phyloP scores from a whole-genome alignment of 2,888 invertebrate species.

The Nomada fabriciana region DNA sequence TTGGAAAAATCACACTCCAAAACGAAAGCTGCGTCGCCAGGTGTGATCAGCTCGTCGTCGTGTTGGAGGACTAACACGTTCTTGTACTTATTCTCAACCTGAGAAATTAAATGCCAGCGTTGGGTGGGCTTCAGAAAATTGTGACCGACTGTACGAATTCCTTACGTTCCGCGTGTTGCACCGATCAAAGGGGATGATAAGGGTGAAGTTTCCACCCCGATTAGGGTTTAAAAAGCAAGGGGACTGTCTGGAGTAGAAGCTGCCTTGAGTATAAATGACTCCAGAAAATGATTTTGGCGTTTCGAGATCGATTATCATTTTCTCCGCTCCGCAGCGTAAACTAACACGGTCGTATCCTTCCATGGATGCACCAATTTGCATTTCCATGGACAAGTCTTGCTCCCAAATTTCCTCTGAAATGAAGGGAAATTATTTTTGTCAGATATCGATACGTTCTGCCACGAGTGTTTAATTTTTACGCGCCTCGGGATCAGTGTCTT shows the following conservation, averaged over 20 bases:
- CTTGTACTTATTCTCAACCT: slow-evolving; percentile 86
- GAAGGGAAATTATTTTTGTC: background rate
- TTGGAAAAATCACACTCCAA: slow-evolving; percentile 88
- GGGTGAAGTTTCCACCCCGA: slow-evolving; percentile 84
- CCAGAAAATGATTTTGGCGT: slow-evolving; percentile 87
- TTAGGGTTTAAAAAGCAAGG: slow-evolving; percentile 87
- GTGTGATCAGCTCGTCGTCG: slow-evolving; percentile 88
- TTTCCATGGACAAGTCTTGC: slow-evolving; percentile 86
- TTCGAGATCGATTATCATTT: slow-evolving; percentile 85
- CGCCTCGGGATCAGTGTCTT: background rate
- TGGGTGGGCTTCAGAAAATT: too few relatives aligned
- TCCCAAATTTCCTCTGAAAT: slow-evolving; percentile 84
- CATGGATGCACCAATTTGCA: slow-evolving; percentile 86
- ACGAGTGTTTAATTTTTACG: background rate
- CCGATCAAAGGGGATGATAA: slow-evolving; percentile 86
- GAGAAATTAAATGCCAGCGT: slow-evolving; percentile 35
- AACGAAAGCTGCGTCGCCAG: slow-evolving; percentile 88
- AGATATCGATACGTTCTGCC: background rate
- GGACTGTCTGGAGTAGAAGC: slow-evolving; percentile 86
- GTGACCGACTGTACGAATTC: background rate
- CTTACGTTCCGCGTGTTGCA: slow-evolving; percentile 86
- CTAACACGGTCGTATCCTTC: slow-evolving; percentile 86
- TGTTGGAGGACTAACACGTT: slow-evolving; percentile 88
- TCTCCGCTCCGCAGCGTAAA: slow-evolving; percentile 86
- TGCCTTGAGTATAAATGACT: slow-evolving; percentile 88